phyloP scores from a whole-genome alignment of 2,113 vertebrate species.

The Galeopterus variegatus region DNA sequence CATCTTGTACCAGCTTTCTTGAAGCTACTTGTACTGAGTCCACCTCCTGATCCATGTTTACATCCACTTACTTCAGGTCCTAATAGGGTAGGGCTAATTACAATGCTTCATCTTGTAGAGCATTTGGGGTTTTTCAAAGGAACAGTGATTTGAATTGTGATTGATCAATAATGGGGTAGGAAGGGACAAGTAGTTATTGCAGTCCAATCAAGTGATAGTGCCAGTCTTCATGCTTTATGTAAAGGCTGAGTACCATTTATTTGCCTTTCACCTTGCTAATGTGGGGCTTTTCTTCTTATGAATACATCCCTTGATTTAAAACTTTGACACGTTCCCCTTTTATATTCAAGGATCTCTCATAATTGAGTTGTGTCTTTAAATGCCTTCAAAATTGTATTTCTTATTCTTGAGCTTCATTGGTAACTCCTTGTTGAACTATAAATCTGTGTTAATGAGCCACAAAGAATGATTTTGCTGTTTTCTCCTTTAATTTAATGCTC shows the following conservation, averaged over 20 bases:
- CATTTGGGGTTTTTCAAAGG: background rate
- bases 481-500: constrained; percentile 24
- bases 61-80: background rate
- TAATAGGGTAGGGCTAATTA: background rate
- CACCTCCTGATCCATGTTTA: background rate
- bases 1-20: background rate
- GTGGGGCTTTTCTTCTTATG: background rate
- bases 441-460: constrained; percentile 30
- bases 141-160: constrained; percentile 8
- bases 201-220: background rate
- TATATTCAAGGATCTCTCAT: background rate
- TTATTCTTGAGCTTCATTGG: background rate
- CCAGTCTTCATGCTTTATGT: background rate
- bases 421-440: constrained; percentile 9
- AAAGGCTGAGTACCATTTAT: background rate
- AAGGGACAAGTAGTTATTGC: background rate
- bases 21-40: background rate
- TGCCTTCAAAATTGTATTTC: constrained; percentile 2
- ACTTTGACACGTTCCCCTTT: background rate
- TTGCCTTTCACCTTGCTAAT: constrained; percentile 19
- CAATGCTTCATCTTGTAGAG: background rate
- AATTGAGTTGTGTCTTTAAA: background rate
- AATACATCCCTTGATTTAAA: constrained; percentile 6
- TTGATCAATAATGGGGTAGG: background rate
- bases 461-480: constrained; percentile 18